Conservation (phyloP, 2,888 invertebrate species). For the Chymomyza caudatula region DNA sequence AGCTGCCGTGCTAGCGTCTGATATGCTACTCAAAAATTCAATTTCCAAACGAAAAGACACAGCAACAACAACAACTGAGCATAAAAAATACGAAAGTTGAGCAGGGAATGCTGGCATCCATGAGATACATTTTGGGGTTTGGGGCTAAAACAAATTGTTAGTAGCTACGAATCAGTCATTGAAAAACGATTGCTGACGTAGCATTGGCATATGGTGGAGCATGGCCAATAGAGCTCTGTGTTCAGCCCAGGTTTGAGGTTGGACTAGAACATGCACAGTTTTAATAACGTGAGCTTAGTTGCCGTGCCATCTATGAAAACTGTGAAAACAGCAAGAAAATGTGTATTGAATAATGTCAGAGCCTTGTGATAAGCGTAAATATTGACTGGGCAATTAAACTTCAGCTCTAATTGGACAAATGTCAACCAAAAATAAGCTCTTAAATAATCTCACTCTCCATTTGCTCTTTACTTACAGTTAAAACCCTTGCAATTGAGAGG, state of each 20-base stretch:
- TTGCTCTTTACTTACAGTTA: conserved; percentile 9
- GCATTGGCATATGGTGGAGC: conserved; percentile 45
- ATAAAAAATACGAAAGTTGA: conserved; percentile 5
- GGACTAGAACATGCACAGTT: no score
- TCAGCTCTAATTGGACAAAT: conserved; percentile 47
- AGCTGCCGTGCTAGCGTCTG: conserved; percentile 3
- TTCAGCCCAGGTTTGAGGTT: neutral
- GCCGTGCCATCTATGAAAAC: no score
- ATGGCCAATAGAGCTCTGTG: conserved; percentile 18
- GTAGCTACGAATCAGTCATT: conserved; percentile 61
- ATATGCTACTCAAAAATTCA: conserved; percentile 66
- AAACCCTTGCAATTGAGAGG: conserved; percentile 20
- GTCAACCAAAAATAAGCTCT: conserved; percentile 20
- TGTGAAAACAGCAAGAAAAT: neutral
- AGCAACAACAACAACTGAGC: conserved; percentile 20
- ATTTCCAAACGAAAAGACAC: conserved; percentile 67
- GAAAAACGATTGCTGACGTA: conserved; percentile 65
- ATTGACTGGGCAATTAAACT: conserved; percentile 60
- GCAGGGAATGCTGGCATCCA: conserved; percentile 9
- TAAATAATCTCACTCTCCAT: conserved; percentile 8
- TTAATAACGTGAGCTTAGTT: neutral
- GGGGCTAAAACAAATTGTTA: conserved; percentile 56
- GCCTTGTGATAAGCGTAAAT: conserved; percentile 18
- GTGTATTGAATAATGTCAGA: conserved; percentile 43
- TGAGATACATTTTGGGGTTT: conserved; percentile 9